phyloP scores from a whole-genome alignment of 2,888 invertebrate genomes.

The Cylindroiulus punctatus region DNA sequence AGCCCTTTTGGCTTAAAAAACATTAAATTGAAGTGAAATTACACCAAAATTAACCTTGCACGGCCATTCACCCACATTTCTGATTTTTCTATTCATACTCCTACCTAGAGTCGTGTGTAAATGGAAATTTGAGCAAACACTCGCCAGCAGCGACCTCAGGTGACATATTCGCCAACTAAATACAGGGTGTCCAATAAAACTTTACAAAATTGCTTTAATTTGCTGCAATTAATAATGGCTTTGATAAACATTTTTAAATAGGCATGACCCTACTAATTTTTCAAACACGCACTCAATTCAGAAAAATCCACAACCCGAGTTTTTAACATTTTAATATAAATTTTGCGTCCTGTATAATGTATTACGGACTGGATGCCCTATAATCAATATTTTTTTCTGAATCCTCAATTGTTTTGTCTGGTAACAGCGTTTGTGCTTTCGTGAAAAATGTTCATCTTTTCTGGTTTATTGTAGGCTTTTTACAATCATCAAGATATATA shows the following conservation, averaged over 20 bases:
- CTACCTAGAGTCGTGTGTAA: neutral
- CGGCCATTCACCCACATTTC: constrained; percentile 44
- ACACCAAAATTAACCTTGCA: neutral
- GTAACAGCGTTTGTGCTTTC: neutral
- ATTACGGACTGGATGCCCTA: constrained; percentile 5
- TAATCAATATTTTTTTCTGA: constrained; percentile 26
- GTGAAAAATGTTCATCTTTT: neutral
- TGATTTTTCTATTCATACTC: neutral
- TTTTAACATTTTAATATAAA: neutral
- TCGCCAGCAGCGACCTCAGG: neutral
- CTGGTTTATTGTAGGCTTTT: neutral
- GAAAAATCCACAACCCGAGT: neutral
- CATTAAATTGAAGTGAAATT: neutral
- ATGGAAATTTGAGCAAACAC: neutral
- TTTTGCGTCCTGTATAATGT: neutral
- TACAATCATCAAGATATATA: neutral
- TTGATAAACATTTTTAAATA: neutral
- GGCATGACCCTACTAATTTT: neutral
- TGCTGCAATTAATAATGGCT: neutral
- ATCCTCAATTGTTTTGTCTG: neutral
- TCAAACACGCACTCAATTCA: neutral
- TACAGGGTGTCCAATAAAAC: neutral
- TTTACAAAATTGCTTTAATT: neutral
- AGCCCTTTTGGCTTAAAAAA: neutral
- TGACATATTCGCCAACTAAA: neutral